phyloP scores from a whole-genome alignment of 2,888 invertebrate genomes.

The Xanthorhoe designata region DNA sequence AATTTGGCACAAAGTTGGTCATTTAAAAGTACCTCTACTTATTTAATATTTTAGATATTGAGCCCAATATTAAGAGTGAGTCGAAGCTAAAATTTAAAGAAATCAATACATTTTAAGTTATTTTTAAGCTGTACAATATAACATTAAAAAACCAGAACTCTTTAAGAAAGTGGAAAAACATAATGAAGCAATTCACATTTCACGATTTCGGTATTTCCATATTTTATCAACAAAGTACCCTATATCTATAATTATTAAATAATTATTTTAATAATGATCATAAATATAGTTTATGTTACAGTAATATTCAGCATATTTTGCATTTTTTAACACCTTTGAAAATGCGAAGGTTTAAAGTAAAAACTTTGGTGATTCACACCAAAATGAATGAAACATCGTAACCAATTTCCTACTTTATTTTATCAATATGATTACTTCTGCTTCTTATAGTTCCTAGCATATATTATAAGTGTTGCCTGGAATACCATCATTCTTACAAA shows the following conservation, averaged over 20 bases:
- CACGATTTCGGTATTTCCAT: conserved; percentile 34
- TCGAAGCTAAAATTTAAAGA: too few relatives aligned
- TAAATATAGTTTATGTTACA: conserved; percentile 47
- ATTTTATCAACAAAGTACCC: conserved; percentile 29
- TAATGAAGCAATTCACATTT: conserved; percentile 40
- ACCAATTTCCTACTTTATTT: too few relatives aligned
- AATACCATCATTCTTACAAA: too few relatives aligned
- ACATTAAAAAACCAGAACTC: not conserved
- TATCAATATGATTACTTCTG: too few relatives aligned
- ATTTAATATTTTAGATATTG: too few relatives aligned
- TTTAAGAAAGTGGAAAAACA: not conserved
- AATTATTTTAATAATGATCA: conserved; percentile 54
- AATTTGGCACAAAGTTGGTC: too few relatives aligned
- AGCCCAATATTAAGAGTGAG: too few relatives aligned
- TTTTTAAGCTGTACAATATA: not conserved
- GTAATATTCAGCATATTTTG: conserved; percentile 57
- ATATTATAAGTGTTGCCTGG: too few relatives aligned
- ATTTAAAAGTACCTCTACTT: too few relatives aligned
- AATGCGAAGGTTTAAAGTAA: conserved; percentile 62
- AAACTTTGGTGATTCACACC: conserved; percentile 53
- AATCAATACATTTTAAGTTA: not conserved
- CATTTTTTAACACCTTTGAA: conserved; percentile 67
- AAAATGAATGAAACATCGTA: conserved; percentile 23
- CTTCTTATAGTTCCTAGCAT: too few relatives aligned
- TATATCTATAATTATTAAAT: conserved; percentile 32